Evolutionary conservation across 2,113 vertebrate genomes (phyloP).

Genomic region (Nibea albiflora): DNA sequence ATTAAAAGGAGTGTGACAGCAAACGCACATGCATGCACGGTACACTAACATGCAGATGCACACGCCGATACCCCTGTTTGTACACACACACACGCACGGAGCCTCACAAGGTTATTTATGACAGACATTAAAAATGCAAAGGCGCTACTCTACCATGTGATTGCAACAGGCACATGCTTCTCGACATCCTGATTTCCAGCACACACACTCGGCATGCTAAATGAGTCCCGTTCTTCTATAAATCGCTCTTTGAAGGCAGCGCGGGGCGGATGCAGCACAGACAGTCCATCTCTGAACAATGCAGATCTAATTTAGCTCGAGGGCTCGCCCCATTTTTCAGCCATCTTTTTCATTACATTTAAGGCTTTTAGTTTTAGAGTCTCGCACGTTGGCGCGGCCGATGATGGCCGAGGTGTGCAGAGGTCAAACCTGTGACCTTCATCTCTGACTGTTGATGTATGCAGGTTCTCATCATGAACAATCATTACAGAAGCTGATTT

Average conservation of each 20-base stretch:
- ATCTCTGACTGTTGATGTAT: neutral
- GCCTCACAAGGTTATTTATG: conserved; percentile 59
- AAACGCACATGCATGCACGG: neutral
- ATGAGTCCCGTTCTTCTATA: conserved; percentile 14
- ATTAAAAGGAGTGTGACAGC: conserved; percentile 18
- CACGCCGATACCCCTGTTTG: neutral
- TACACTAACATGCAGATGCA: neutral
- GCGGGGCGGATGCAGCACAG: conserved; percentile 7
- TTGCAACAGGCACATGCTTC: conserved; percentile 45
- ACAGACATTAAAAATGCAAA: conserved; percentile 65
- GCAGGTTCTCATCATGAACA: neutral
- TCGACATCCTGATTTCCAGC: conserved; percentile 48
- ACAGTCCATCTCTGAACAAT: conserved; percentile 37
- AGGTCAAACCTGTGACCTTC: conserved; percentile 34
- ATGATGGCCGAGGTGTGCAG: neutral
- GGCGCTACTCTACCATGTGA: conserved; percentile 48
- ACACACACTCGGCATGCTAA: conserved; percentile 46
- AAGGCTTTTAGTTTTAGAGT: neutral
- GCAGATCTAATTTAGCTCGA: conserved; percentile 35
- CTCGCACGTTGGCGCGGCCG: neutral
- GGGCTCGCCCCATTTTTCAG: neutral
- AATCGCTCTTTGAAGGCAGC: conserved; percentile 29
- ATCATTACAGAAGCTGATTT: neutral
- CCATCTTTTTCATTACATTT: conserved; percentile 5
- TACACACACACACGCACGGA: neutral